phyloP scores from a whole-genome alignment of 2,113 vertebrate species.

The Onychostruthus taczanowskii region DNA sequence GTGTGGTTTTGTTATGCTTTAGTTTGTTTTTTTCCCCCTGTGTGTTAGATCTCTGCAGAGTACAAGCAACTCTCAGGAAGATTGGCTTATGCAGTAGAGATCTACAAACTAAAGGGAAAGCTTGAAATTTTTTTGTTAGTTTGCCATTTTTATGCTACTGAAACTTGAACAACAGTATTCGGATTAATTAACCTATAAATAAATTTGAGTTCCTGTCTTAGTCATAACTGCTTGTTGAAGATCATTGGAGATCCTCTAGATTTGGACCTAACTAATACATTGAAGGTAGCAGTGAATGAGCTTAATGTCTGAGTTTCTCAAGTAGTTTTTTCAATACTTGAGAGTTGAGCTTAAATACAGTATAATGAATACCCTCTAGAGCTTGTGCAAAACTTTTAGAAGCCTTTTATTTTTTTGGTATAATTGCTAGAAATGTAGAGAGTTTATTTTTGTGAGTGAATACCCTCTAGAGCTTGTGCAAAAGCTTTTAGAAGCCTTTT shows the following conservation, averaged over 20 bases:
- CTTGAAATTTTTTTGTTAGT: neutral
- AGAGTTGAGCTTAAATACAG: neutral
- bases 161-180: neutral
- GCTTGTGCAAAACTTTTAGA: neutral
- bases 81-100: neutral
- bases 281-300: neutral
- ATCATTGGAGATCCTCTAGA: neutral
- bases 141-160: neutral
- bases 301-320: neutral
- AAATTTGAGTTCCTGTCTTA: neutral
- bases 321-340: neutral
- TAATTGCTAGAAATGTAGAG: neutral
- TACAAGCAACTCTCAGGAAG: neutral
- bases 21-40: accelerated
- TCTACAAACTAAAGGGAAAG: neutral
- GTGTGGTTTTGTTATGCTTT: neutral
- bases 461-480: neutral
- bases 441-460: neutral
- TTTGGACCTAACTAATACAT: neutral
- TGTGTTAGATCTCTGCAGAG: neutral
- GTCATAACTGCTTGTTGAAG: neutral
- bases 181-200: neutral
- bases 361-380: neutral
- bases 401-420: neutral
- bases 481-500: neutral